Conservation (phyloP, 2,797 vertebrate genomes). For the Semotilus atromaculatus region DNA sequence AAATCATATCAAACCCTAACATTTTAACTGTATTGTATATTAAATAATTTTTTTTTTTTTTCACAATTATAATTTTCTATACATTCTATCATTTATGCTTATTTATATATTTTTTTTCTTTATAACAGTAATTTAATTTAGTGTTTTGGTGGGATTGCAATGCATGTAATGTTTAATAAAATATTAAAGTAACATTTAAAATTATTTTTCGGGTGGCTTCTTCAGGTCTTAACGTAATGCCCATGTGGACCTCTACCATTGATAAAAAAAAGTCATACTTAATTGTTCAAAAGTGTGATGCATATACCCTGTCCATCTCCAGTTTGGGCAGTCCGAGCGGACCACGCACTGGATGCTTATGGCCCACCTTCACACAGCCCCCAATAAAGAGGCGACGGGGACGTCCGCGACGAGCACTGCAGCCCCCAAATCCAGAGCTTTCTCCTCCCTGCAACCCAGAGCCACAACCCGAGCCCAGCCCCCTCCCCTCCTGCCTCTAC, state of each 20-base stretch:
- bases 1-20: neutral
- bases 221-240: neutral
- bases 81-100: neutral
- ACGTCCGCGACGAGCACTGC: constrained; percentile 88
- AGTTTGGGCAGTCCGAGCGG: constrained; percentile 90
- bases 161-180: neutral
- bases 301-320: neutral
- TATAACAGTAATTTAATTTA: neutral
- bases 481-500: constrained; percentile 78
- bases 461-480: constrained; percentile 73
- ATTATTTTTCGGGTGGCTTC: too few relatives aligned
- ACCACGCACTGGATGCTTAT: constrained; percentile 84
- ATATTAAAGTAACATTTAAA: neutral
- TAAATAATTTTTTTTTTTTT: neutral
- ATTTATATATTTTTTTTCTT: neutral
- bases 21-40: neutral
- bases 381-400: constrained; percentile 91
- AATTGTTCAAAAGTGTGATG: neutral
- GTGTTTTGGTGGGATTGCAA: neutral
- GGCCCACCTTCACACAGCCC: constrained; percentile 84
- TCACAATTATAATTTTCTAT: neutral
- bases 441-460: constrained; percentile 60
- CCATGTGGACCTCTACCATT: neutral
- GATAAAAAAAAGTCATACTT: neutral
- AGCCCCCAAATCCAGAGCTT: constrained; percentile 88